Evolutionary conservation across 2,113 vertebrate genomes (phyloP), one percentile per base, ranked within the genome.

Genomic region (Cyphomyrus plagiostoma): DNA sequence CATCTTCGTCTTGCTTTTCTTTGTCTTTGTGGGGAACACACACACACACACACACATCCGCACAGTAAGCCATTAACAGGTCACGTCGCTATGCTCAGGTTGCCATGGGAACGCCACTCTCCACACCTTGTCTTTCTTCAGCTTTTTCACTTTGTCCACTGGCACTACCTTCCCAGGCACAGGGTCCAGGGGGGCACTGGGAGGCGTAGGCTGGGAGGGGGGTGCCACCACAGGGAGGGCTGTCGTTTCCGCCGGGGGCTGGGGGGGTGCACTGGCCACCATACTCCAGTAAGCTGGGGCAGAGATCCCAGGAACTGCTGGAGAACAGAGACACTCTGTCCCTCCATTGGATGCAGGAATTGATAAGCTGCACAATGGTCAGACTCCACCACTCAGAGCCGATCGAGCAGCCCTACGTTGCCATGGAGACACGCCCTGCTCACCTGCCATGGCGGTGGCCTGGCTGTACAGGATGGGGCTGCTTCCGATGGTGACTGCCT

Each of bases 1-100:
- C 98, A 99, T 99, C 94, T 99, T 99, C 7, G 97, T 98, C 93
- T 99, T 99, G 80, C 95, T 97, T 92, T 99, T 99, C 94, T 99
- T 98, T 19, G 95, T 92, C 97, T 4, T 19, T 19, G 39, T 39
- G 88, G 74, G 90, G 3, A n/a, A 8, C 8, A 42, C 42, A 15
- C 49, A 50, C 48, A 49, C 46, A 45, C 17, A 62, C 62, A 70
- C 26, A 70, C 66, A 35, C 66, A 77, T 7, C 3, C 30, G 4
- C 30, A 80, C 13, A 39, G 74, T 80, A 42, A 80, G 74, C 35
- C 62, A 70, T 80, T 1, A 80, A 80, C 30, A 17, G 0, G 4
- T 70, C 10, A 50, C 26, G 45, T 23, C 82, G 23, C 42, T 1
- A 84, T 19, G 30, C 77, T 21, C 30, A 82, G 35, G 35, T 50